Percentiles rank a stretch among this genome's conserved stretches.
Evolutionary conservation across 1,140 invertebrate genomes (phyloP).

Genomic region (Neodiprion lecontei): DNA sequence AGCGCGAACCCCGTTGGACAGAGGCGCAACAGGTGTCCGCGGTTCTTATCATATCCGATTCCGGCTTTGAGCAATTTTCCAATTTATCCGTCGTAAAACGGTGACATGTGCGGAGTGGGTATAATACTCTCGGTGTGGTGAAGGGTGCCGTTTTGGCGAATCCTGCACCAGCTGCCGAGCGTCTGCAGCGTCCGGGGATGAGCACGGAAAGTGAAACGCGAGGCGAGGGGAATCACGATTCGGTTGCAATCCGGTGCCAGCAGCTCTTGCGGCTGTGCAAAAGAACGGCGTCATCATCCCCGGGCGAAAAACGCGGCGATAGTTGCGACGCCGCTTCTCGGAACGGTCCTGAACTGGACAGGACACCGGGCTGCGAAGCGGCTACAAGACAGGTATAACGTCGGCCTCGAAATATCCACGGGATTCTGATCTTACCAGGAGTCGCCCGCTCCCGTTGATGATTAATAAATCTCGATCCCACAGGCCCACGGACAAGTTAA

Average conservation of each 20-base stretch:
- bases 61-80: no score
- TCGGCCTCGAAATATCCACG: not conserved
- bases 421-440: not conserved
- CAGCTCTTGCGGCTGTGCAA: not conserved
- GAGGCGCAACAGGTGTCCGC: slow-evolving; percentile 7
- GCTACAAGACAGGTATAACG: not conserved
- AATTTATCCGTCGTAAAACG: no score
- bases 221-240: slow-evolving; percentile 1
- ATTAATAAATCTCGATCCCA: no score
- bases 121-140: no score
- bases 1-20: slow-evolving; percentile 23
- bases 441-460: not conserved
- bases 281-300: slow-evolving; percentile 34
- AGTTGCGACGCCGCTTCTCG: slow-evolving; percentile 33
- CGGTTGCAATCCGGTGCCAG: not conserved
- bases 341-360: slow-evolving; percentile 34
- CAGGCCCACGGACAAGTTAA: no score
- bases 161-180: no score
- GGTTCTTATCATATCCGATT: not conserved
- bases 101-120: no score
- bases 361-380: slow-evolving; percentile 22
- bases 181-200: not conserved
- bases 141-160: no score
- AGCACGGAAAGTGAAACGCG: not conserved
- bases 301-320: slow-evolving; percentile 42